Percentiles rank a stretch among this genome's conserved stretches.
phyloP scores from a whole-genome alignment of 2,113 vertebrate genomes.

The Eonycteris spelaea region DNA sequence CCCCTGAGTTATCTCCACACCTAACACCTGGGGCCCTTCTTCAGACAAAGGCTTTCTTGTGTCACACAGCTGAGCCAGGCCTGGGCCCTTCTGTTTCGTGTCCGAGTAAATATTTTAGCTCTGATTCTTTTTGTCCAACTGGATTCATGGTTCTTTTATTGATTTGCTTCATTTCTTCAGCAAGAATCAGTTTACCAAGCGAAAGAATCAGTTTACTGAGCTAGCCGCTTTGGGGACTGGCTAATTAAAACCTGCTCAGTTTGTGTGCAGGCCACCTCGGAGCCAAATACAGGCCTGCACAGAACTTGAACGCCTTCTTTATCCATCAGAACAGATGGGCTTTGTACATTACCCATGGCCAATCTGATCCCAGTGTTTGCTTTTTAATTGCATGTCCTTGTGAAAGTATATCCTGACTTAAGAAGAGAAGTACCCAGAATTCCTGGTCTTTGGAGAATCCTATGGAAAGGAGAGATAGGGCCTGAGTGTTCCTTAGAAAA shows the following conservation, averaged over 20 bases:
- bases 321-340: conserved; percentile 1
- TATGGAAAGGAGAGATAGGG: background rate
- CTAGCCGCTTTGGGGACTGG: background rate
- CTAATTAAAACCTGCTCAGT: conserved; percentile 30
- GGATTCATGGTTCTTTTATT: background rate
- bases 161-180: conserved; percentile 34
- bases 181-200: conserved; percentile 6
- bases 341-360: background rate
- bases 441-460: background rate
- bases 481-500: background rate
- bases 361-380: background rate
- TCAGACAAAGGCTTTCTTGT: conserved; percentile 47
- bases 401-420: background rate
- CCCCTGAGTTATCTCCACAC: conserved; percentile 7
- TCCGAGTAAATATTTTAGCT: conserved; percentile 50
- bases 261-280: background rate
- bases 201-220: background rate
- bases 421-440: background rate
- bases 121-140: conserved; percentile 8
- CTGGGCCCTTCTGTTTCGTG: background rate
- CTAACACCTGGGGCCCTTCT: conserved; percentile 59
- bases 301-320: background rate
- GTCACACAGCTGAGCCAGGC: background rate
- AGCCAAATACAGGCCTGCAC: background rate
- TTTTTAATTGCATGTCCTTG: background rate